phyloP scores from a whole-genome alignment of 1,140 invertebrate species.

The Oppia nitens region DNA sequence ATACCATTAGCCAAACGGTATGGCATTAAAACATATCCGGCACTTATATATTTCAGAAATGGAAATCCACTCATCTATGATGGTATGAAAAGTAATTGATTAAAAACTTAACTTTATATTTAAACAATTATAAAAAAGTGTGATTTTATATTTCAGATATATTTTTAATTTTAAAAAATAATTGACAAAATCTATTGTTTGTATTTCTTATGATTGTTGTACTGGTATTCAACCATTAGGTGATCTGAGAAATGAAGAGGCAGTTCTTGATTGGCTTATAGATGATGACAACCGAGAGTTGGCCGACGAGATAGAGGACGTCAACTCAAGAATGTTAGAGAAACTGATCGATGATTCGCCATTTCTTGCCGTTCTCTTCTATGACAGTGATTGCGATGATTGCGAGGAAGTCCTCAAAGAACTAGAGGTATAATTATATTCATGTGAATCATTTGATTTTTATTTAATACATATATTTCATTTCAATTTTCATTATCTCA shows the following conservation, averaged over 20 bases:
- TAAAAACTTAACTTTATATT: background rate
- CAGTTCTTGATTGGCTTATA: conserved; percentile 58
- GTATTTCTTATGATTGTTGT: background rate
- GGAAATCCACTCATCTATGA: conserved; percentile 83
- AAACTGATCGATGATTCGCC: conserved; percentile 69
- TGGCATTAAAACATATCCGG: conserved; percentile 85
- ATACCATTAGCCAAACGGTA: conserved; percentile 55
- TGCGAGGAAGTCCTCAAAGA: conserved; percentile 72
- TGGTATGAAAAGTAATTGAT: conserved; percentile 32
- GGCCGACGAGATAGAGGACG: conserved; percentile 78
- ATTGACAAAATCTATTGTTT: conserved; percentile 6
- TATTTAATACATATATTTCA: no score
- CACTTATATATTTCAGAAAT: conserved; percentile 57
- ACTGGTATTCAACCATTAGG: conserved; percentile 33
- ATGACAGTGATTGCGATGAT: conserved; percentile 74
- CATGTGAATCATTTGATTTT: no score
- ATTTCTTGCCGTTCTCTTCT: conserved; percentile 77
- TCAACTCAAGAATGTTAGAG: conserved; percentile 75
- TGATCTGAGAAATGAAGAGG: conserved; percentile 46
- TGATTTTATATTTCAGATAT: no score
- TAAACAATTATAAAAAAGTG: background rate
- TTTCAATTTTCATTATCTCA: no score
- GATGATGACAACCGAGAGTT: conserved; percentile 84
- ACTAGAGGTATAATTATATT: conserved; percentile 41
- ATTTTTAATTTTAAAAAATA: background rate